Evolutionary conservation across 2,113 vertebrate genomes (phyloP), one percentile per base, ranked within the genome.

Genomic region (Lophius piscatorius): DNA sequence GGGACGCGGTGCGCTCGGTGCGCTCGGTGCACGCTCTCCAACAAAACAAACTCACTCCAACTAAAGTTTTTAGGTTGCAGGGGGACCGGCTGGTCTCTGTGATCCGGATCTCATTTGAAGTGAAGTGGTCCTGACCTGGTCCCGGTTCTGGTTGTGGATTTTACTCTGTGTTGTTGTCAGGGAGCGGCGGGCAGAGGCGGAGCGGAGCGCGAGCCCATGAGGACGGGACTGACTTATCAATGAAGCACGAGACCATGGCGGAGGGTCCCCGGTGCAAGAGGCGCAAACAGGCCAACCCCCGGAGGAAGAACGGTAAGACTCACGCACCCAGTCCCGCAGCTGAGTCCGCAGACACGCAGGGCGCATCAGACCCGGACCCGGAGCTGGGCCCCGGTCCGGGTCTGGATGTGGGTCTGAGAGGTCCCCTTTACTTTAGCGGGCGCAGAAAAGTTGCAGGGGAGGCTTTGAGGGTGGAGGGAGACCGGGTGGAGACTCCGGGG

Each of bases 241-340:
- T 95, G 95, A 96, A 95, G 92, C 94, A 91, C 91, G 91, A 93
- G 92, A 95, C 94, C 92, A 96, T 95, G 95, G 94, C 95, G 94
- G 95, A 97, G 93, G 93, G 93, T 90, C 94, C 94, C 91, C 94
- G 95, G 88, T 95, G 93, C 91, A 95, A 96, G 94, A 94, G 95
- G 91, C 91, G 95, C 87, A 98, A 98, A 89, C 96, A 98, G 94
- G 94, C 95, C 92, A 97, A 96, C 93, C 96, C 96, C 63, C 91
- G 95, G 63, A 94, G 95, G 88, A 96, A 97, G 93, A 94, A 94
- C 93, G 96, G 95, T 98, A 93, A 93, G 93, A 39, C 29, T 14
- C 21, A 17, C 35, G 16, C 42, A 17, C 6, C 12, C n/a, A n/a
- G 9, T 1, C 41, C 35, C 35, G 38, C 73, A 46, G 28, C 13